These are phyloP conservation scores for Marmota monax DNA, from an alignment of 2,113 vertebrate species.

Conservation along the genomic window DNA sequence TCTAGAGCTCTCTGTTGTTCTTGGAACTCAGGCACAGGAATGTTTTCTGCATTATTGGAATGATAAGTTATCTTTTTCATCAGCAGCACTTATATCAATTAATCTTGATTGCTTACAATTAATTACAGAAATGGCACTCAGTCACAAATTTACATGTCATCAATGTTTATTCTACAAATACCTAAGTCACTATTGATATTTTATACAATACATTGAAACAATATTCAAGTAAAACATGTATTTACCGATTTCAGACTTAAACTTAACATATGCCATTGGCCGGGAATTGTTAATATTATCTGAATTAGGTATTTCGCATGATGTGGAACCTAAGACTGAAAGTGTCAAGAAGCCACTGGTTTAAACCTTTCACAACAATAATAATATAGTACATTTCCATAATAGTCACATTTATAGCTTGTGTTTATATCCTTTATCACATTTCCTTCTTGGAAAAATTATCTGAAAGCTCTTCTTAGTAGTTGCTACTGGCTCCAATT, in stretches of 20 bases:
- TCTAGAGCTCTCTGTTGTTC: not conserved
- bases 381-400: not conserved
- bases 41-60: not conserved
- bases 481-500: not conserved
- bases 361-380: not conserved
- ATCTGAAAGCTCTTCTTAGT: not conserved
- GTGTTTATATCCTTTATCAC: not conserved
- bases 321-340: not conserved
- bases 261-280: not conserved
- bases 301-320: not conserved
- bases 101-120: constrained; percentile 44
- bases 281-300: constrained; percentile 2
- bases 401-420: not conserved
- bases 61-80: not conserved
- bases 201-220: not conserved
- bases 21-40: not conserved
- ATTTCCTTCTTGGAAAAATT: not conserved
- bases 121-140: constrained; percentile 31
- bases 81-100: not conserved
- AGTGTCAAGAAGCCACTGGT: not conserved
- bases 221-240: not conserved
- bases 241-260: constrained; percentile 30
- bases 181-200: not conserved
- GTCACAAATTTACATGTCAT: constrained; percentile 32
- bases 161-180: constrained; percentile 53